Evolutionary conservation across 23 tunicate species (phyloP).

Genomic region (Diplosoma virens): DNA sequence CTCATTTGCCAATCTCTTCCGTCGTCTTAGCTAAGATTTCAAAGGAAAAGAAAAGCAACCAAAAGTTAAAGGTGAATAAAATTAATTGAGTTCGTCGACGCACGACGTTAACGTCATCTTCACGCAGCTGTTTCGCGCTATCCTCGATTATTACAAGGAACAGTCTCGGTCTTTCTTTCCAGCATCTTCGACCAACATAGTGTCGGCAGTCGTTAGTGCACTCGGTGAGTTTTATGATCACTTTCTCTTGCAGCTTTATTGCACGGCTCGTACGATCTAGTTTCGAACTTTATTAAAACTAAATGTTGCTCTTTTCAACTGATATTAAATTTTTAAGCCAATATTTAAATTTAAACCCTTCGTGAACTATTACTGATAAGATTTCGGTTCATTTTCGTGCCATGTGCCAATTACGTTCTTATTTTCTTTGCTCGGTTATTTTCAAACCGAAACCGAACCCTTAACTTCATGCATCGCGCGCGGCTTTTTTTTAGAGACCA

Average conservation of each 20-base stretch:
- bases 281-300: too few relatives aligned
- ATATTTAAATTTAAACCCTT: too few relatives aligned
- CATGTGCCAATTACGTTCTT: too few relatives aligned
- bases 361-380: too few relatives aligned
- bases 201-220: slow-evolving; percentile 23
- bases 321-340: too few relatives aligned
- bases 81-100: background rate
- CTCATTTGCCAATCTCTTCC: slow-evolving; percentile 51
- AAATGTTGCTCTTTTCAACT: too few relatives aligned
- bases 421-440: too few relatives aligned
- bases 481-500: slow-evolving; percentile 14
- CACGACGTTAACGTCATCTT: background rate
- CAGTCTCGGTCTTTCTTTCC: slow-evolving; percentile 40
- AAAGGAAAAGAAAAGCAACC: slow-evolving; percentile 21
- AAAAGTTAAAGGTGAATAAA: background rate
- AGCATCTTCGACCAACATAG: slow-evolving; percentile 36
- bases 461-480: background rate
- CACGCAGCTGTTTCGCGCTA: slow-evolving; percentile 61
- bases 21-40: slow-evolving; percentile 45
- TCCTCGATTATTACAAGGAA: slow-evolving; percentile 62
- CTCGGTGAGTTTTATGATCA: slow-evolving; percentile 40
- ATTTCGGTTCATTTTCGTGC: too few relatives aligned
- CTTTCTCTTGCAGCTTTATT: too few relatives aligned
- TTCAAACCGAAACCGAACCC: background rate
- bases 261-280: too few relatives aligned